Base-by-base conservation (phyloP, 2,888 invertebrate genomes). In the Lumbricus terrestris region DNA sequence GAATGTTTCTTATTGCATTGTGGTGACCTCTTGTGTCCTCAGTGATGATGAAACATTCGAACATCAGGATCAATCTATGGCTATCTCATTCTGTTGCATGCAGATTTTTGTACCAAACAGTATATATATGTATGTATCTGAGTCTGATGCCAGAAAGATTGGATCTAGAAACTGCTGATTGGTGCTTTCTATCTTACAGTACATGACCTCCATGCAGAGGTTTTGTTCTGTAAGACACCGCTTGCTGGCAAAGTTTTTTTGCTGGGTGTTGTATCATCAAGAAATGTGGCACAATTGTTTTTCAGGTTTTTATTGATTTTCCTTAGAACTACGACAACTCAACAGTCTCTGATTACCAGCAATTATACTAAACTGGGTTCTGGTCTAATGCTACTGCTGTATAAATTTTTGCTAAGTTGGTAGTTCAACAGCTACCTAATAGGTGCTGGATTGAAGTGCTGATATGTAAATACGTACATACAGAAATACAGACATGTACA, bases 1-100 rank as follows among this genome's bases (percentile, higher is more conserved):
- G 69, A 69, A 69, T 69, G 69, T 69, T 69, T 69, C 69, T 69
- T 69, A n/a, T 47, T 69, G 69, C 69, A 69, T 69, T 69, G 69
- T 69, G 69, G n/a, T n/a, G 69, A 69, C 69, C n/a, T 69, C 69
- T 69, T 69, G 69, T 69, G 69, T 69, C 69, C 69, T 69, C 69
- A 69, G n/a, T 69, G 69, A n/a, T 29, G 69, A n/a, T 69, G 69
- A 69, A 69, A 69, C 69, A 69, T 69, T 69, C 69, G 11, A 69
- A 69, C 69, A 69, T 69, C n/a, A 69, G 69, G 69, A n/a, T 69
- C 13, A 69, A n/a, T n/a, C n/a, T 8, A 29, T n/a, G 69, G 23
- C 6, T 47, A 47, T 47, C 20, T 20, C n/a, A 69, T 69, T 8
- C 69, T 18, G n/a, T n/a, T 11, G n/a, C 54, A 29, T 54, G 54